These are phyloP conservation scores for Ictalurus furcatus DNA, from an alignment of 2,113 vertebrate genomes.

Conservation along the genomic window DNA sequence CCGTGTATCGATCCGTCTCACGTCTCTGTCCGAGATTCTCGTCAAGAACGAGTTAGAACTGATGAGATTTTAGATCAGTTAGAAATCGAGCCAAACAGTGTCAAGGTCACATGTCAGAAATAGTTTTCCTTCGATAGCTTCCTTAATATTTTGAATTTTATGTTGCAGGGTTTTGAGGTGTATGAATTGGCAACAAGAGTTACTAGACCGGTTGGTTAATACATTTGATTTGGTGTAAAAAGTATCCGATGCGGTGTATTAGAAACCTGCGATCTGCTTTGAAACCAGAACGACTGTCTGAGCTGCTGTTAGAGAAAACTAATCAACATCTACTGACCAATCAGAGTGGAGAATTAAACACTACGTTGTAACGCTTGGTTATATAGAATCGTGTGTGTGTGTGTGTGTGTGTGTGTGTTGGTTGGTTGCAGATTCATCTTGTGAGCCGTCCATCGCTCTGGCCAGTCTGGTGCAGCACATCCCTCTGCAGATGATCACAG, in stretches of 20 bases:
- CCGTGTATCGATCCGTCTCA: too few relatives aligned
- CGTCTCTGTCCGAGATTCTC: too few relatives aligned
- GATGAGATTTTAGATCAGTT: too few relatives aligned
- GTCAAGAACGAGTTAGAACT: too few relatives aligned
- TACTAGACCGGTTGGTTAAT: neutral
- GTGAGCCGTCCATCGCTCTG: slow-evolving; percentile 92
- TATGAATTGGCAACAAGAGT: neutral
- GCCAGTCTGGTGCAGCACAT: slow-evolving; percentile 98
- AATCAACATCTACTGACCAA: neutral
- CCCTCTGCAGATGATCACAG: slow-evolving; percentile 95
- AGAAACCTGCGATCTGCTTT: neutral
- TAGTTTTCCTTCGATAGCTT: too few relatives aligned
- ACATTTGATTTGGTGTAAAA: neutral
- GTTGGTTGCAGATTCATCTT: slow-evolving; percentile 79
- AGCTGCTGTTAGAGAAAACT: too few relatives aligned
- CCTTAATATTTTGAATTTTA: too few relatives aligned
- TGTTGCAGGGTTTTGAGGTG: too few relatives aligned
- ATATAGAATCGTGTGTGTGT: neutral
- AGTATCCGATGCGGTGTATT: neutral
- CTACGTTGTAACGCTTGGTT: neutral
- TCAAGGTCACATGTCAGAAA: too few relatives aligned
- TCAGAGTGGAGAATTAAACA: neutral
- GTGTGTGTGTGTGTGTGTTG: slow-evolving; percentile 25
- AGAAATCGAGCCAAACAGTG: too few relatives aligned
- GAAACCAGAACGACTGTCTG: neutral